phyloP scores from a whole-genome alignment of 2,888 invertebrate genomes.

The Drosophila trichaetosa region DNA sequence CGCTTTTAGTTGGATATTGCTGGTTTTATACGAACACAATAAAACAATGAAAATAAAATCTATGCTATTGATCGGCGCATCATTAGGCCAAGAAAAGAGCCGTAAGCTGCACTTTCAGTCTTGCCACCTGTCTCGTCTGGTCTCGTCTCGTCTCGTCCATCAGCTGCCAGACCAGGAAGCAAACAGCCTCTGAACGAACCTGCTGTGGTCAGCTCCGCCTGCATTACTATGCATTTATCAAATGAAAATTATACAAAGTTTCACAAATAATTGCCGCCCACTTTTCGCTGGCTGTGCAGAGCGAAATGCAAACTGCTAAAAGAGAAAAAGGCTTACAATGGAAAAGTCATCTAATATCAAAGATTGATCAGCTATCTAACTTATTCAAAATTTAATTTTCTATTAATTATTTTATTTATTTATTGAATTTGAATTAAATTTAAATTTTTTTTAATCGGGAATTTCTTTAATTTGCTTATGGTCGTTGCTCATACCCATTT shows the following conservation, averaged over 20 bases:
- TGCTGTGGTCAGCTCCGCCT: constrained; percentile 29
- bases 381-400: not conserved
- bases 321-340: not conserved
- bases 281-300: constrained; percentile 41
- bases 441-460: not conserved
- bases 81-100: constrained; percentile 20
- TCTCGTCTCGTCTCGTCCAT: not conserved
- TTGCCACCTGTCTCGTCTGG: constrained; percentile 10
- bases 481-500: not conserved
- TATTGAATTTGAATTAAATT: not conserved
- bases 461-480: not conserved
- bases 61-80: constrained; percentile 26
- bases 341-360: not conserved
- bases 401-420: not conserved
- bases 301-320: constrained; percentile 11
- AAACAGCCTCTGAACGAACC: constrained; percentile 8
- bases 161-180: constrained; percentile 49
- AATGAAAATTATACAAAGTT: constrained; percentile 63
- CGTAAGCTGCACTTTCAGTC: constrained; percentile 20
- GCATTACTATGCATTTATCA: constrained; percentile 66
- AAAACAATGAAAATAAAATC: constrained; percentile 24
- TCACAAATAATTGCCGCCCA: constrained; percentile 70
- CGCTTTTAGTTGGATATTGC: constrained; percentile 4
- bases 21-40: constrained; percentile 19
- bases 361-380: not conserved